Base-by-base conservation (phyloP, 2,113 vertebrate species). In the Fregetta grallaria region DNA sequence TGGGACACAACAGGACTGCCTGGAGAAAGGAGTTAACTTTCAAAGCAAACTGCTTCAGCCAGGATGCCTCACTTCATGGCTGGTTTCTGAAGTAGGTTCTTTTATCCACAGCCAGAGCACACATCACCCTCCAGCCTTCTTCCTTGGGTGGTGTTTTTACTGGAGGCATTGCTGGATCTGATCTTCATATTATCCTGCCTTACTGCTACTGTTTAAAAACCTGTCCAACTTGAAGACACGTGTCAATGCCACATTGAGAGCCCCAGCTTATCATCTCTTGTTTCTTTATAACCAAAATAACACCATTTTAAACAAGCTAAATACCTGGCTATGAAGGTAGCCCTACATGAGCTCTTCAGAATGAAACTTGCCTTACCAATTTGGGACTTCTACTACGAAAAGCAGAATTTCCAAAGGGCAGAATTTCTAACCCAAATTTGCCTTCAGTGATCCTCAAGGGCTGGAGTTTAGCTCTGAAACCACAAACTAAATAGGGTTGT, bases 31-130 rank as follows among this genome's bases (percentile, higher is more conserved):
- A 90, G 87, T 65, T 94, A 8, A 38, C 92, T 93, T 96, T 85
- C 94, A 96, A 96, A 97, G 94, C 94, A 92, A 75, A 19, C 88
- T 88, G 80, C 95, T 91, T 50, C 19, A 92, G 86, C 93, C 11
- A 15, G 82, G 95, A 77, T 90, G 96, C 90, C 94, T 88, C 89
- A 30, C 66, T 95, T 95, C 75, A 10, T 90, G 90, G 76, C 92
- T 93, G 32, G 32, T 86, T 95, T 95, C 96, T 97, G 82, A 96
- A 97, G 90, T 34, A 27, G 63, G 36, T 86, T 44, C 97, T 97
- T 97, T 97, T 76, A 96, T 97, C 97, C 73, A 27, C 71, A 95
- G 96, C 96, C 97, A 97, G 96, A 94, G 94, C 92, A 95, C 92
- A 96, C 95, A 95, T 78, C 77, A 76, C 78, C 85, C 72, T 88